A percentile compares a stretch with the other conserved stretches of the same genome.
Conservation (phyloP, 2,113 vertebrate genomes). For the Opisthocomus hoazin region DNA sequence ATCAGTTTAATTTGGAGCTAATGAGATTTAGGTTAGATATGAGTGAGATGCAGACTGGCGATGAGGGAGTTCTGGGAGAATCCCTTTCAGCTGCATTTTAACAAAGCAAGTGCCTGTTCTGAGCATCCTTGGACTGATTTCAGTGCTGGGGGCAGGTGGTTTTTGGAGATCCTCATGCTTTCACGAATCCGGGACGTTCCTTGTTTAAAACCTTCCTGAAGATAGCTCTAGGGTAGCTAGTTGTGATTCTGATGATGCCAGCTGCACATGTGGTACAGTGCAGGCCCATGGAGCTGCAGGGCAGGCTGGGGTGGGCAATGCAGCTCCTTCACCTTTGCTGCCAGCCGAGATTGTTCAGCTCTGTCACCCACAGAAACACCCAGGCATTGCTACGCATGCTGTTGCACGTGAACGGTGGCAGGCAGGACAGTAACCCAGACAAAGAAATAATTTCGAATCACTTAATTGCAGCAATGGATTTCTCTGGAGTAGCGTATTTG, state of each 20-base stretch:
- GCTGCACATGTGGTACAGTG: not conserved
- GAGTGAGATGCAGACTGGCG: not conserved
- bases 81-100: not conserved
- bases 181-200: not conserved
- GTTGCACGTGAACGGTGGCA: not conserved
- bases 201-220: not conserved
- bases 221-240: not conserved
- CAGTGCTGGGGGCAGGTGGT: not conserved
- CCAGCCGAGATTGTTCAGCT: not conserved
- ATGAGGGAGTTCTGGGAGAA: not conserved
- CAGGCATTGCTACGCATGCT: rapidly evolving
- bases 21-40: not conserved
- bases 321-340: rapidly evolving
- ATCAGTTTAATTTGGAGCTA: not conserved
- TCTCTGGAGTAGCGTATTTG: not conserved
- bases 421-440: not conserved
- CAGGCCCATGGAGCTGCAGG: not conserved
- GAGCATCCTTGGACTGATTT: not conserved
- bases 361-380: rapidly evolving
- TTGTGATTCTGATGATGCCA: not conserved
- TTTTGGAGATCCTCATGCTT: not conserved
- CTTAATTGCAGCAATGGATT: not conserved
- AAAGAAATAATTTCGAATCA: not conserved
- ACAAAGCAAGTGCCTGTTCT: not conserved
- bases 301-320: not conserved